Base-by-base conservation (phyloP, 2,888 invertebrate species). In the Thera obeliscata region DNA sequence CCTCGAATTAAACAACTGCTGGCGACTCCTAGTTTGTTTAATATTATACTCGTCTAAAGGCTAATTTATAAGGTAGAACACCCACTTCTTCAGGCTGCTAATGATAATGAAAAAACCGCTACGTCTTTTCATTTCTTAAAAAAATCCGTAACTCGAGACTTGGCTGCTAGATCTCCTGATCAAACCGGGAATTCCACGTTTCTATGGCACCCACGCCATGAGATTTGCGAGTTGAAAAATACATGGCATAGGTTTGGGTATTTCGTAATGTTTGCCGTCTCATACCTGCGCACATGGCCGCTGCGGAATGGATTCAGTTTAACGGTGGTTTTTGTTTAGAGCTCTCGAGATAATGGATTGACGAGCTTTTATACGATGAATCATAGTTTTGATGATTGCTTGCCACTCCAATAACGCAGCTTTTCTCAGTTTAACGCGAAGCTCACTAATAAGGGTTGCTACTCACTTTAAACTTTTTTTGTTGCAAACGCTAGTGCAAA, bases 331-430 rank as follows among this genome's bases (percentile, higher is more conserved):
- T 48, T 55, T 55, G 61, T 48, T 48, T 54, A 12, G 48, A 61
- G 54, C 61, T 55, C 61, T 61, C 35, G 43, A 61, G 54, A 54
- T 61, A 46, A 54, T 61, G 55, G 54, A 61, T 61, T 35, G 43
- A 55, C 41, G 9, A 35, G 43, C 43, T 46, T 61, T 61, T 33
- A 48, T 12, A 55, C 12, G 8, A 43, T 61, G 48, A 61, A 55
- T 61, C 43, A 61, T 54, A 55, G 46, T 36, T n/a, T 35, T 61
- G 54, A 11, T 46, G 43, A 46, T 46, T 5, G 43, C 43, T 46
- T 7, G 43, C 43, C 9, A 9, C 43, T 46, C 9, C 6, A 46
- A 9, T 9, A 7, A 46, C 43, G 3, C 2, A 46, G 9, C 9
- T 46, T 46, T 46, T 46, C 43, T 46, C 7, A 9, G 43, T 46